Conservation (phyloP, 2,113 vertebrate genomes). For the Centrocercus urophasianus region DNA sequence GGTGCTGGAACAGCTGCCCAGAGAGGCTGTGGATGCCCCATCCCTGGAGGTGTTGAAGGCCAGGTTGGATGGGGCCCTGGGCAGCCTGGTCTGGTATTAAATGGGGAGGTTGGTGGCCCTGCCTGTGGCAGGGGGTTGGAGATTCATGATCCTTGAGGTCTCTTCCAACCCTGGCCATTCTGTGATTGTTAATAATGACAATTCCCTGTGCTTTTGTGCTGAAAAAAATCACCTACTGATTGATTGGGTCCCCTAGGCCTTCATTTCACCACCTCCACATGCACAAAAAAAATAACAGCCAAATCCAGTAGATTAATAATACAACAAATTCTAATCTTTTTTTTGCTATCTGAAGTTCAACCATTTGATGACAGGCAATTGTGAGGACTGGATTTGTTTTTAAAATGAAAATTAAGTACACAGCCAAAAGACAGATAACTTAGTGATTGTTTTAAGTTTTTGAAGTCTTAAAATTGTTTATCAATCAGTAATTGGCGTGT, state of each 20-base stretch:
- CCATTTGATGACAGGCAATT: constrained; percentile 20
- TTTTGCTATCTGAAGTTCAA: not conserved
- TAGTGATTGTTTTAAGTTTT: not conserved
- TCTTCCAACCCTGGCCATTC: too few relatives aligned
- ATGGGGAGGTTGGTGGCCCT: too few relatives aligned
- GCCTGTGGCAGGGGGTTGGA: too few relatives aligned
- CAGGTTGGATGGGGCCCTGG: too few relatives aligned
- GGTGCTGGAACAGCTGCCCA: too few relatives aligned
- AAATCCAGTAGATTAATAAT: constrained; percentile 1
- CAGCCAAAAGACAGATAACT: not conserved
- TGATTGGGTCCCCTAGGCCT: not conserved
- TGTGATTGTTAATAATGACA: not conserved
- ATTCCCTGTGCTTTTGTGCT: not conserved
- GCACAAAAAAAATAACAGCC: not conserved
- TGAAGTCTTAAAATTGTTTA: not conserved
- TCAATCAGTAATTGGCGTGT: not conserved
- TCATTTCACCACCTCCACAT: rapidly evolving
- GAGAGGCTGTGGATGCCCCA: too few relatives aligned
- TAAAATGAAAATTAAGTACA: not conserved
- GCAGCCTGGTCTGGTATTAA: too few relatives aligned
- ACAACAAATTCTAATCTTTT: not conserved
- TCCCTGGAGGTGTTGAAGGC: too few relatives aligned
- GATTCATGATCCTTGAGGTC: too few relatives aligned
- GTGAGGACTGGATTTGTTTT: not conserved
- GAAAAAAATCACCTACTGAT: not conserved